phyloP scores from a whole-genome alignment of 2,797 vertebrate genomes.

The Microctenopoma steveboyesi region DNA sequence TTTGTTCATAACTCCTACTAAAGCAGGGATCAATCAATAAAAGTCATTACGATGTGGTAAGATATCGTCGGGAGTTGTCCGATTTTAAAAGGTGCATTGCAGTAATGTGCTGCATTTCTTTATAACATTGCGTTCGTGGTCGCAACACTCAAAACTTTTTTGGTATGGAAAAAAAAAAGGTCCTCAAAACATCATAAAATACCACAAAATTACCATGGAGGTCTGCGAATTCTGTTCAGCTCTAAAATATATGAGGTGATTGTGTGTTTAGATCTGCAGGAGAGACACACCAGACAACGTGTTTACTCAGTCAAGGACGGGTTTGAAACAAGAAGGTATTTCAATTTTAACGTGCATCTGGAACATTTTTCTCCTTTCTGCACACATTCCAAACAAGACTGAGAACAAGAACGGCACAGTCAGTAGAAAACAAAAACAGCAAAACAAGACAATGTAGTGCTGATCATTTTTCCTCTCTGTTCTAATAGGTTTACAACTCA shows the following conservation, averaged over 20 bases:
- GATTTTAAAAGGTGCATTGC: not conserved
- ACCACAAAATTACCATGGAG: not conserved
- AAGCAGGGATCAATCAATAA: slow-evolving; percentile 6
- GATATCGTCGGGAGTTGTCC: not conserved
- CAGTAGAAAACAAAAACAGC: slow-evolving; percentile 11
- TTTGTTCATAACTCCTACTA: not conserved
- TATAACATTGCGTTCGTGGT: not conserved
- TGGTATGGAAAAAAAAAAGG: too few species aligned
- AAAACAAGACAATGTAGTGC: not conserved
- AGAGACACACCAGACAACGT: not conserved
- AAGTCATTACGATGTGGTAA: slow-evolving; percentile 19
- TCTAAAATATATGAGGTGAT: slow-evolving; percentile 6
- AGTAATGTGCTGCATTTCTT: not conserved
- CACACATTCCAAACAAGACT: slow-evolving; percentile 36
- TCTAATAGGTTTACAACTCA: not conserved
- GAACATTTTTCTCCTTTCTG: slow-evolving; percentile 18
- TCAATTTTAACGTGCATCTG: not conserved
- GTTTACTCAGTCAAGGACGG: not conserved
- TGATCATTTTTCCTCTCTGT: not conserved
- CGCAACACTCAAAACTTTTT: not conserved
- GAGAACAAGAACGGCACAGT: slow-evolving; percentile 37
- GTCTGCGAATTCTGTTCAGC: not conserved
- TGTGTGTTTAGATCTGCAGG: not conserved
- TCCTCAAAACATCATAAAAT: slow-evolving; percentile 9
- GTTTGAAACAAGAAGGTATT: not conserved